A percentile compares a stretch with the other conserved stretches of the same genome.
phyloP scores from a whole-genome alignment of 2,888 invertebrate species.

The Diadromus collaris region DNA sequence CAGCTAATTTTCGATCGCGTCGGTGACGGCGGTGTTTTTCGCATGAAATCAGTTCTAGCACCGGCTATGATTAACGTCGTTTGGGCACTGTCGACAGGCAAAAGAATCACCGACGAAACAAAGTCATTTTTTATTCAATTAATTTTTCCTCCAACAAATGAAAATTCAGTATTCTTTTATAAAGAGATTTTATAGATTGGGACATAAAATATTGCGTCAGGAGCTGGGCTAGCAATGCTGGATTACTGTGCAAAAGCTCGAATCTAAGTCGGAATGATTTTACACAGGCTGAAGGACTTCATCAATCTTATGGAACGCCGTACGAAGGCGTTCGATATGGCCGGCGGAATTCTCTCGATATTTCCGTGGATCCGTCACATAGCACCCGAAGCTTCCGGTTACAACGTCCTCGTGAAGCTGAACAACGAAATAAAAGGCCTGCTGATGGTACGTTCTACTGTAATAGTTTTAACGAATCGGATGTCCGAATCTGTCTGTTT shows the following conservation, averaged over 20 bases:
- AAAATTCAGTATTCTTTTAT: background rate
- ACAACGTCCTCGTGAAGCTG: slow-evolving; percentile 82
- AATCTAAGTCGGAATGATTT: background rate
- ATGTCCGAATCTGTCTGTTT: background rate
- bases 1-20: slow-evolving; percentile 77
- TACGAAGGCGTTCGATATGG: slow-evolving; percentile 79
- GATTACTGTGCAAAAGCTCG: background rate
- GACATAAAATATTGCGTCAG: background rate
- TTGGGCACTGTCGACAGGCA: slow-evolving; percentile 84
- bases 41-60: slow-evolving; percentile 79
- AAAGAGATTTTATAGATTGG: background rate
- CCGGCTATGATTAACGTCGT: slow-evolving; percentile 85
- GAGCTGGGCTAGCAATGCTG: background rate
- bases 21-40: slow-evolving; percentile 66
- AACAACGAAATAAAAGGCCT: slow-evolving; percentile 82
- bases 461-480: background rate
- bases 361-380: slow-evolving; percentile 85
- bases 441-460: slow-evolving; percentile 79
- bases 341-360: slow-evolving; percentile 83
- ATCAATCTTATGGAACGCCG: slow-evolving; percentile 73
- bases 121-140: slow-evolving; percentile 62
- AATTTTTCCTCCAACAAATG: background rate
- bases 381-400: slow-evolving; percentile 84
- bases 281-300: slow-evolving; percentile 71
- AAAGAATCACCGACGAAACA: slow-evolving; percentile 63